Percentiles rank a stretch among this genome's conserved stretches.
Evolutionary conservation across 2,113 vertebrate genomes (phyloP).

Genomic region (Mus pahari): DNA sequence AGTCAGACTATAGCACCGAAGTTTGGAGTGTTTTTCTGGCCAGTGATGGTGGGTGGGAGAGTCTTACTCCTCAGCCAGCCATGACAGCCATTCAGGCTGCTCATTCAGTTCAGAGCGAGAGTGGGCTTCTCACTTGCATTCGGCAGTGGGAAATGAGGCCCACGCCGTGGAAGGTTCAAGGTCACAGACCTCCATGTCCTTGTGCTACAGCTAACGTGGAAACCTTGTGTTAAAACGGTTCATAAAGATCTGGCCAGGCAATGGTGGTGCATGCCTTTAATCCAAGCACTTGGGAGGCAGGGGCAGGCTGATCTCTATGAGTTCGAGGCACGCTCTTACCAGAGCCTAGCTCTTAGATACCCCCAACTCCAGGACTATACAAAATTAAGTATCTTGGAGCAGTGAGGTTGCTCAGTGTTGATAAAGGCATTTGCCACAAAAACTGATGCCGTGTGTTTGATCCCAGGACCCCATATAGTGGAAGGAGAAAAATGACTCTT

Average conservation of each 20-base stretch:
- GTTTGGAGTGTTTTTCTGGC: not conserved
- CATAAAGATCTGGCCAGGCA: not conserved
- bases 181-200: not conserved
- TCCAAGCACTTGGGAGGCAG: not conserved
- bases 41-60: not conserved
- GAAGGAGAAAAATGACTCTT: not conserved
- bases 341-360: no score
- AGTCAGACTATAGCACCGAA: not conserved
- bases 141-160: not conserved
- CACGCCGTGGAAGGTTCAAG: no score
- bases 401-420: not conserved
- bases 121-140: not conserved
- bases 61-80: not conserved
- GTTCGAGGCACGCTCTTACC: not conserved
- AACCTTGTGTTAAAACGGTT: not conserved
- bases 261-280: not conserved
- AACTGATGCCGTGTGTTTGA: not conserved
- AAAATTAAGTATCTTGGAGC: not conserved
- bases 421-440: not conserved
- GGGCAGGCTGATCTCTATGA: not conserved
- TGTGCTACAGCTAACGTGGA: not conserved
- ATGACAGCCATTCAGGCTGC: not conserved
- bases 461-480: not conserved
- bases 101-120: not conserved
- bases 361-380: no score